Base-by-base conservation (phyloP, 2,113 vertebrate species). In the Melanerpes aurifrons region DNA sequence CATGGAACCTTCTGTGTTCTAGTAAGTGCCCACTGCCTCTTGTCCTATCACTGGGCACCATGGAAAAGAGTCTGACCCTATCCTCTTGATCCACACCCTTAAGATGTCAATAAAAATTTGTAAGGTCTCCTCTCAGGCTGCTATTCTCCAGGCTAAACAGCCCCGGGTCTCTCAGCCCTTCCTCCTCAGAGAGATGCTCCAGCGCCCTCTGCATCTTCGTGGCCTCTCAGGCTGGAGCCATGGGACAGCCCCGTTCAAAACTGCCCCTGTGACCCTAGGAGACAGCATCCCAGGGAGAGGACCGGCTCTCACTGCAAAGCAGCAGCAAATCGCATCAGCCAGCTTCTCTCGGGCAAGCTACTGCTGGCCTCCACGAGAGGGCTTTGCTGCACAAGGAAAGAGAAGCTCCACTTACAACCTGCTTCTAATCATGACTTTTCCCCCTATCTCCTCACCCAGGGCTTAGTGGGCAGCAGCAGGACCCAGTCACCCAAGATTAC, bases 341-440 rank as follows among this genome's bases (percentile, higher is more conserved):
- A 4, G 45, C 11, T 57, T 58, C 69, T 66, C 78, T 17, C 70
- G 3, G 61, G 68, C 92, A 73, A 92, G 91, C 86, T 95, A 50
- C 95, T 85, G 71, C 87, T 21, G 21, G 4, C 87, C 29, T 95
- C 96, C 96, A 95, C 95, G 76, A 96, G 96, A 95, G 96, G 96
- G 93, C 96, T 96, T 96, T 94, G 94, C 91, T 94, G 91, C 22
- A 91, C 90, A 86, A 92, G 85, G 82, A 96, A 96, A 70, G 64
- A 86, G 54, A 8, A 7, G 50, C 24, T 61, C n/a, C n/a, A 1
- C 24, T 67, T 6, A 15, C 74, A 40, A 45, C 14, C 24, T 7
- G 73, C 69, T 74, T n/a, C 32, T 71, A 50, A 1, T 6, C 7
- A 7, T 6, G 67, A 15, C 18, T 45, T 71, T 22, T 1, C 40